Evolutionary conservation across 2,888 invertebrate genomes (phyloP).

Genomic region (Adela reaumurella): DNA sequence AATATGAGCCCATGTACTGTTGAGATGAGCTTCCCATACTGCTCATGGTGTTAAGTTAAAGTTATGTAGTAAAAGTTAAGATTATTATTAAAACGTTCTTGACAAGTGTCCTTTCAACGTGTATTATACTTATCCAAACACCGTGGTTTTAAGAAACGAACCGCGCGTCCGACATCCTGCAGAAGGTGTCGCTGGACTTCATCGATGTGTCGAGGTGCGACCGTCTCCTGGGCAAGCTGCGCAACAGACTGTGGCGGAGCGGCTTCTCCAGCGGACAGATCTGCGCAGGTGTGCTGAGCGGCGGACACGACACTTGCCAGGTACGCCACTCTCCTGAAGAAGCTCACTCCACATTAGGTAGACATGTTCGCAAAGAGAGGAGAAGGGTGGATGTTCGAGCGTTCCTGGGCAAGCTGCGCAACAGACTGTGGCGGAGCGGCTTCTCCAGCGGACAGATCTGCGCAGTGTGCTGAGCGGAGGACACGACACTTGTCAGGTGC

Average conservation of each 20-base stretch:
- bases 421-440: conserved; percentile 31
- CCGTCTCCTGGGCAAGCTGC: conserved; percentile 14
- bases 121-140: too few species aligned
- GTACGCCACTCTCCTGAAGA: too few species aligned
- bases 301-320: conserved; percentile 43
- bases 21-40: too few species aligned
- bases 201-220: conserved; percentile 26
- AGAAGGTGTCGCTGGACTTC: conserved; percentile 33
- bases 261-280: conserved; percentile 29
- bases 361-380: too few species aligned
- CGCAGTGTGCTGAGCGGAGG: conserved; percentile 35
- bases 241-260: conserved; percentile 29
- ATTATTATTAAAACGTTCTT: too few species aligned
- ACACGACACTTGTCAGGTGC: conserved; percentile 46
- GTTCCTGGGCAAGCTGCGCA: conserved; percentile 16
- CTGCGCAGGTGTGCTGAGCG: conserved; percentile 40
- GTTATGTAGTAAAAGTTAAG: too few species aligned
- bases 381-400: conserved; percentile 24
- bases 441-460: conserved; percentile 32
- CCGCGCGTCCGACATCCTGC: conserved; percentile 25
- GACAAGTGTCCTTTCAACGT: too few species aligned
- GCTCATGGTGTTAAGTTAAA: too few species aligned
- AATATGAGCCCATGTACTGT: too few species aligned
- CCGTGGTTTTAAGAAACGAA: conserved; percentile 15
- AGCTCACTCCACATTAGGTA: too few species aligned